Base-by-base conservation (phyloP, 2,797 vertebrate species). In the Anomalospiza imberbis region DNA sequence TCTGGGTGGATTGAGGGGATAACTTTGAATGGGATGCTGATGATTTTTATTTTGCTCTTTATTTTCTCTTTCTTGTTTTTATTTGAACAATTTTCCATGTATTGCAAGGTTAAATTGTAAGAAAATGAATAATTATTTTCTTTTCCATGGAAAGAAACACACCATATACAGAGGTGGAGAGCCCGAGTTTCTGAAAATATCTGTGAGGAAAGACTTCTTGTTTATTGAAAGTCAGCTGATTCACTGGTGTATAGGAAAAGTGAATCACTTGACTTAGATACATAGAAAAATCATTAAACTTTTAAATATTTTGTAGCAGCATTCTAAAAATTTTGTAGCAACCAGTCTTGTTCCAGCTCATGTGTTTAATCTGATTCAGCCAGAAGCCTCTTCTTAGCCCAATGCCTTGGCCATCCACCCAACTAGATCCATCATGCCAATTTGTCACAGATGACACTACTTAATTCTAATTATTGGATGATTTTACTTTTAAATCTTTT, bases 401-500 rank as follows among this genome's bases (percentile, higher is more conserved):
- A 29, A 7, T 29, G 58, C 26, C 36, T 40, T 40, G 58, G 58
- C 60, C 47, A 15, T 81, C 85, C 72, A 36, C 12, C 7, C 61
- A 93, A 51, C 73, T 75, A 50, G 65, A 75, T 93, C 83, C 51
- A 77, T 91, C 96, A 51, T 95, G 60, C 47, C 95, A 53, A 85
- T 89, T 79, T 83, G 45, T 85, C 72, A 78, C 85, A 66, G 48
- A 87, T 88, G 82, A 86, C 92, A 89, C 34, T 88, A 78, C 60
- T 97, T 96, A 80, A 90, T 94, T 93, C 90, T 87, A 89, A 86
- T 96, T 90, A 91, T 54, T 89, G 85, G 62, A 90, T 93, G 94
- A 89, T 88, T 96, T 95, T 83, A 94, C 87, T 93, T 89, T 62
- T 81, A 84, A 91, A 85, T 85, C 45, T 77, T 92, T 92, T 76